A percentile compares a stretch with the other conserved stretches of the same genome.
phyloP scores from a whole-genome alignment of 2,888 invertebrate species.

The Caenorhabditis afra region DNA sequence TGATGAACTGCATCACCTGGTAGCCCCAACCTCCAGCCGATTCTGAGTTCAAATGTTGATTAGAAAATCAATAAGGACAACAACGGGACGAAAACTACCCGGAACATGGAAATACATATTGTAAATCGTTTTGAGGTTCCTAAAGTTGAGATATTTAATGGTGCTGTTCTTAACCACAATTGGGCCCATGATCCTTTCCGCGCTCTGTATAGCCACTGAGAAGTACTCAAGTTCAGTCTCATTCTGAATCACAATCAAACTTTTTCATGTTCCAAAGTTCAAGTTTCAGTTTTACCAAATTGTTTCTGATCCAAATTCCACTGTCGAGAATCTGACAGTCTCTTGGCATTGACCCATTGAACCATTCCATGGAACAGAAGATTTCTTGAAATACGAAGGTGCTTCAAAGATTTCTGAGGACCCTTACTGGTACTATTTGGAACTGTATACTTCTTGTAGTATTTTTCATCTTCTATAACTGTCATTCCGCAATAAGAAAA shows the following conservation, averaged over 20 bases:
- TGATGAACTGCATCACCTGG: conserved; percentile 7
- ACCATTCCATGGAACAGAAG: conserved; percentile 16
- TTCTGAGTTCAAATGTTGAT: conserved; percentile 11
- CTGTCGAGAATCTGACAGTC: conserved; percentile 30
- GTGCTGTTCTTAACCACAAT: not conserved
- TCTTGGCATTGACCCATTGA: conserved; percentile 13
- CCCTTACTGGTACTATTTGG: conserved; percentile 17
- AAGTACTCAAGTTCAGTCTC: conserved; percentile 11
- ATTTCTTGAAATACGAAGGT: conserved; percentile 4
- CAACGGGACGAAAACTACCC: no score
- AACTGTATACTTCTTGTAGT: conserved; percentile 10
- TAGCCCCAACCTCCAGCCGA: not conserved
- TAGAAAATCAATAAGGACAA: no score
- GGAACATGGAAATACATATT: conserved; percentile 2
- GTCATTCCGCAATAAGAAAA: conserved; percentile 16
- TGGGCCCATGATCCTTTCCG: conserved; percentile 11
- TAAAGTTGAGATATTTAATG: conserved; percentile 3
- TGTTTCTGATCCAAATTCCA: conserved; percentile 15
- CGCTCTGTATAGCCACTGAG: conserved; percentile 3
- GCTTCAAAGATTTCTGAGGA: not conserved
- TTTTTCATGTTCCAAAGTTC: not conserved
- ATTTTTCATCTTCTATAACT: not conserved
- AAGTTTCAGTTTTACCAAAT: not conserved
- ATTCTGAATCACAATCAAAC: conserved; percentile 6
- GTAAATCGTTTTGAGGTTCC: conserved; percentile 4